These are phyloP conservation scores for Toxostoma redivivum DNA, from an alignment of 2,113 vertebrate species.

Conservation along the genomic window DNA sequence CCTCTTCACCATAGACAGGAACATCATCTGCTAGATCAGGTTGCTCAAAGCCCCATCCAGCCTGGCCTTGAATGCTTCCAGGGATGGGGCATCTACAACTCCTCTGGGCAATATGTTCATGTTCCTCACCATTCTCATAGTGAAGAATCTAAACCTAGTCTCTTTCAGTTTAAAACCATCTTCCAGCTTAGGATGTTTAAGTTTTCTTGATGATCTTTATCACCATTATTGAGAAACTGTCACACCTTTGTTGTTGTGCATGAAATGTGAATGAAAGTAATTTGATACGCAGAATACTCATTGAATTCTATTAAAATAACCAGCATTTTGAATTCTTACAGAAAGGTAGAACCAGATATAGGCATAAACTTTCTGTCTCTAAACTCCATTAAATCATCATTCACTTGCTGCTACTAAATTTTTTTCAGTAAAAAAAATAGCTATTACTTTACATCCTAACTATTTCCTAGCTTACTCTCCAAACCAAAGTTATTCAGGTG, in stretches of 20 bases:
- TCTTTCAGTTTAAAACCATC: not conserved
- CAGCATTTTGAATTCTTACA: not conserved
- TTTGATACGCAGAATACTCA: not conserved
- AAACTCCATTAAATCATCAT: not conserved
- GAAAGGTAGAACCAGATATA: not conserved
- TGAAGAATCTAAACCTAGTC: not conserved
- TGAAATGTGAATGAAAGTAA: not conserved
- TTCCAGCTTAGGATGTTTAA: not conserved
- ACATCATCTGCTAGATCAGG: not conserved
- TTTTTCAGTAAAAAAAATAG: not conserved
- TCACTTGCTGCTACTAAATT: not conserved
- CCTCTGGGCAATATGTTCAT: not conserved
- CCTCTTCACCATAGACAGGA: not conserved
- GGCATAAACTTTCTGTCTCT: not conserved
- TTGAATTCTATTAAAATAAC: not conserved
- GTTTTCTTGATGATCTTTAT: not conserved
- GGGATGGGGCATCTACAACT: not conserved
- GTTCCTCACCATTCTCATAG: not conserved
- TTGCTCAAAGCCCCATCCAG: not conserved
- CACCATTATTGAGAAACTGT: not conserved
- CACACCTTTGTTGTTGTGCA: not conserved
- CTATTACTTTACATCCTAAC: not conserved
- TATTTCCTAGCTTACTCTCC: not conserved
- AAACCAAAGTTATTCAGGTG: not conserved
- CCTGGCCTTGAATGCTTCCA: not conserved